A percentile compares a stretch with the other conserved stretches of the same genome.
phyloP scores from a whole-genome alignment of 2,797 vertebrate species.

The Halcyon chelicuti region DNA sequence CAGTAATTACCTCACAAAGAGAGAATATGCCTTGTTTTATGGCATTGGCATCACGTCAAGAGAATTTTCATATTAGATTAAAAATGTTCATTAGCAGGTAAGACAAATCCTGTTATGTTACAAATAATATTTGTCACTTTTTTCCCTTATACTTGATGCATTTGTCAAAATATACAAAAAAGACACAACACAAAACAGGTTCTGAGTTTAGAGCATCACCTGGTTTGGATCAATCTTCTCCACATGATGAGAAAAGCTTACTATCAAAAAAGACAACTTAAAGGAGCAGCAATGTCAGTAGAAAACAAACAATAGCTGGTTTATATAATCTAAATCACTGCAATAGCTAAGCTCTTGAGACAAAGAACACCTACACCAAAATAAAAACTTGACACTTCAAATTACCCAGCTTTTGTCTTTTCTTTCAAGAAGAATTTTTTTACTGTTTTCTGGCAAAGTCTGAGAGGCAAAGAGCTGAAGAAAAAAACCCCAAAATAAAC shows the following conservation, averaged over 20 bases:
- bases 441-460: background rate
- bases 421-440: background rate
- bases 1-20: background rate
- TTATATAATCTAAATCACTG: constrained; percentile 2
- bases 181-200: background rate
- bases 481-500: background rate
- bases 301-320: constrained; percentile 34
- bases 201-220: background rate
- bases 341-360: background rate
- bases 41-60: background rate
- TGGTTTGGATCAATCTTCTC: constrained; percentile 12
- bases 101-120: background rate
- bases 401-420: background rate
- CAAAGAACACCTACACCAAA: constrained; percentile 12
- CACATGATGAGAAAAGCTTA: background rate
- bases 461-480: background rate
- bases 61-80: background rate
- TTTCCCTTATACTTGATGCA: background rate
- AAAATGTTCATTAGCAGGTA: background rate
- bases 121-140: background rate
- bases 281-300: background rate
- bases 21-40: background rate
- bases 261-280: background rate
- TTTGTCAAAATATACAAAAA: background rate
- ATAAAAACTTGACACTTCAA: background rate